Percentiles rank a stretch among this genome's conserved stretches.
Conservation (phyloP, 2,797 vertebrate species). For the Sebastes itinus region DNA sequence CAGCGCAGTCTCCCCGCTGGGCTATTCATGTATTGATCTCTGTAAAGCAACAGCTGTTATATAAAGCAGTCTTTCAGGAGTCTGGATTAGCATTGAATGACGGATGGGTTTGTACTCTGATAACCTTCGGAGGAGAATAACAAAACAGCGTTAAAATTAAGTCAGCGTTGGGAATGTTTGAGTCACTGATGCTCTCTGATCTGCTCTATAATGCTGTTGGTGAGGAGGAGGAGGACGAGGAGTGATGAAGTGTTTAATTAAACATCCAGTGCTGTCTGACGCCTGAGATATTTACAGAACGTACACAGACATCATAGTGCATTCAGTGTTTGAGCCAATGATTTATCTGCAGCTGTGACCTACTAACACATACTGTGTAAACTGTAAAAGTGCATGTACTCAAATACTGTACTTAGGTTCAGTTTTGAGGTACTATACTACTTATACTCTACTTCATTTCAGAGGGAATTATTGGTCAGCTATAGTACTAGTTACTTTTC, state of each 20-base stretch:
- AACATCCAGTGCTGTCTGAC: background rate
- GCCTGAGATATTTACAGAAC: conserved; percentile 5
- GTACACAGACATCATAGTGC: background rate
- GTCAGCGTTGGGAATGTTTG: background rate
- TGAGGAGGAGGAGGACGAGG: background rate
- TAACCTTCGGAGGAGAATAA: background rate
- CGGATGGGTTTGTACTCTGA: background rate
- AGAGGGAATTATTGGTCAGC: background rate
- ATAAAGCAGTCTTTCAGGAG: background rate
- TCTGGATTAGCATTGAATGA: conserved; percentile 2
- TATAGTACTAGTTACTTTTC: too few species aligned
- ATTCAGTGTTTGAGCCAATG: conserved; percentile 1
- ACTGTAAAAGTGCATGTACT: background rate
- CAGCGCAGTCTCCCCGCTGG: background rate
- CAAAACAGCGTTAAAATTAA: background rate
- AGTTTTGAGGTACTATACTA: background rate
- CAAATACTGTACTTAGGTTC: background rate
- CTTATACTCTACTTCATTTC: background rate
- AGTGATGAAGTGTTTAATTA: conserved; percentile 9
- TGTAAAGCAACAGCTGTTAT: background rate
- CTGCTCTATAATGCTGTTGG: background rate
- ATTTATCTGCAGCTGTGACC: conserved; percentile 3
- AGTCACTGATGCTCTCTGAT: conserved; percentile 23
- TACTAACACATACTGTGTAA: background rate
- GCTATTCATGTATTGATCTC: conserved; percentile 10